These are phyloP conservation scores for Lepisosteus osseus DNA, from an alignment of 2,113 vertebrate species.

Conservation along the genomic window DNA sequence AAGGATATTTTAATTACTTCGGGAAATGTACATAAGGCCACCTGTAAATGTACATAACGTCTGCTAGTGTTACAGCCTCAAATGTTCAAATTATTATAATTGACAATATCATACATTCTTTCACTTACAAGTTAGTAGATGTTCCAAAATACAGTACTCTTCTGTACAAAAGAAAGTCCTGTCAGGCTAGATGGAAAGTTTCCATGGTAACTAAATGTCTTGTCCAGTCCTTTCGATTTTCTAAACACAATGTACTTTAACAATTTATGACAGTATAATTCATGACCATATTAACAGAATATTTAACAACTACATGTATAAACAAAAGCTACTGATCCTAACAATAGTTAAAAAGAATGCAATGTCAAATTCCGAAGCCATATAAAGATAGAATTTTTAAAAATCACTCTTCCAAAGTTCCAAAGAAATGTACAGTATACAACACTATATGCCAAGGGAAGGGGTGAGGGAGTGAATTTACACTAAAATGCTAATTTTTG, in stretches of 20 bases:
- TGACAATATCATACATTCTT: slow-evolving; percentile 97
- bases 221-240: slow-evolving; percentile 69
- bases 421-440: slow-evolving; percentile 98
- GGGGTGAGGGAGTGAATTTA: slow-evolving; percentile 88
- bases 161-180: slow-evolving; percentile 96
- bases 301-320: slow-evolving; percentile 83
- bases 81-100: slow-evolving; percentile 97
- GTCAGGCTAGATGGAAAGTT: slow-evolving; percentile 86
- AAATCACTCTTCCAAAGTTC: slow-evolving; percentile 83
- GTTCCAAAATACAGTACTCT: slow-evolving; percentile 98
- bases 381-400: slow-evolving; percentile 86
- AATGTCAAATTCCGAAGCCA: slow-evolving; percentile 84
- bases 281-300: slow-evolving; percentile 79
- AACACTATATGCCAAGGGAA: slow-evolving; percentile 90
- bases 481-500: slow-evolving; percentile 91
- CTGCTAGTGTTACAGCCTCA: slow-evolving; percentile 96
- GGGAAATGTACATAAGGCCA: slow-evolving; percentile 99
- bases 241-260: slow-evolving; percentile 67
- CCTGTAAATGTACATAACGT: slow-evolving; percentile 99
- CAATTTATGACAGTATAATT: slow-evolving; percentile 61
- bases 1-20: slow-evolving; percentile 75
- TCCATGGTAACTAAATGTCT: slow-evolving; percentile 74
- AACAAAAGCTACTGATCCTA: slow-evolving; percentile 83
- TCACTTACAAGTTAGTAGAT: slow-evolving; percentile 88
- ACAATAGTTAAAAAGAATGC: slow-evolving; percentile 88